Evolutionary conservation across 1,140 invertebrate species (phyloP).

Genomic region (Tachypleus tridentatus): DNA sequence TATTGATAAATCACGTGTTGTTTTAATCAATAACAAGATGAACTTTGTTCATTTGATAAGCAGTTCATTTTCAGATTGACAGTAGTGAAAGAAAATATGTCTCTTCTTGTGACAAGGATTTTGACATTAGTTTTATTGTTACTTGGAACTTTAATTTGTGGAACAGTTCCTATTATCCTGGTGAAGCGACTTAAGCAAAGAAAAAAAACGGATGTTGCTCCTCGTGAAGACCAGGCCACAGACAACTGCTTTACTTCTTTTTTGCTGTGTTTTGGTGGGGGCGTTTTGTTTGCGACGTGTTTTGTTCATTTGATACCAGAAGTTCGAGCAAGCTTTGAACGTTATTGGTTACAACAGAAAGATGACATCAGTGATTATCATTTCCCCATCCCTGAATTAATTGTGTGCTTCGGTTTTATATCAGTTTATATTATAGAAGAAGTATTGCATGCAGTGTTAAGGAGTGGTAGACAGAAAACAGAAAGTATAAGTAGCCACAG

Average conservation of each 20-base stretch:
- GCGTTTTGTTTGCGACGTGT: constrained; percentile 68
- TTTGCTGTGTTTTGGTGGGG: constrained; percentile 51
- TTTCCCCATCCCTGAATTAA: neutral
- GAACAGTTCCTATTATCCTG: constrained; percentile 7
- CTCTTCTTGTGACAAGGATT: neutral
- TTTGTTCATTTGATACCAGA: constrained; percentile 73
- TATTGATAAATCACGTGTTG: too few species aligned
- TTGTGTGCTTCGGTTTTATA: neutral
- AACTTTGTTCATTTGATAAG: too few species aligned
- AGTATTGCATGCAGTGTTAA: neutral
- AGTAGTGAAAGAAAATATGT: too few species aligned
- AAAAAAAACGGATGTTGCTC: neutral
- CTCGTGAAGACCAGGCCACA: neutral
- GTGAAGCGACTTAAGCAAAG: constrained; percentile 8
- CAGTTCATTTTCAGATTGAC: too few species aligned
- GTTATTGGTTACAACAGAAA: constrained; percentile 40
- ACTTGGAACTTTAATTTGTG: constrained; percentile 13
- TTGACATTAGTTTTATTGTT: constrained; percentile 3
- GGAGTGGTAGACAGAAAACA: neutral
- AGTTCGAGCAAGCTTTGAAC: constrained; percentile 43
- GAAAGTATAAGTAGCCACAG: neutral
- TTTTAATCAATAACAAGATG: too few species aligned
- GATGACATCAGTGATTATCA: constrained; percentile 24
- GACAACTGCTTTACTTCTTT: constrained; percentile 14
- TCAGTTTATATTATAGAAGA: neutral